phyloP scores from a whole-genome alignment of 1,140 invertebrate genomes.

The Diplogasteroides magnus region DNA sequence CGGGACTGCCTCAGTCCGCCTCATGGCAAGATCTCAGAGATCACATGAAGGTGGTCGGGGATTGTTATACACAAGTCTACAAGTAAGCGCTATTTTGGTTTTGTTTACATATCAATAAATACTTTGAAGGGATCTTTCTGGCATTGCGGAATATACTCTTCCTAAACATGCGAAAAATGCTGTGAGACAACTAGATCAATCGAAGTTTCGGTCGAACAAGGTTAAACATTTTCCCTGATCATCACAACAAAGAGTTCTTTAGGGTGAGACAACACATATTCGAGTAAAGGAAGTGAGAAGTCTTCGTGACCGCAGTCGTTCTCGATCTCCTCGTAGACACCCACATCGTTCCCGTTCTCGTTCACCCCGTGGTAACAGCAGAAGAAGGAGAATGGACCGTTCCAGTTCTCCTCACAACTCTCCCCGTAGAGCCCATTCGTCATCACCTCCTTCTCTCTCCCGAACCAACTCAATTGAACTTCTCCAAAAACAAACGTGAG shows the following conservation, averaged over 20 bases:
- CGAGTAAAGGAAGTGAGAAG: slow-evolving; percentile 30
- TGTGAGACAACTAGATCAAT: slow-evolving; percentile 92
- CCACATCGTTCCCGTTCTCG: slow-evolving; percentile 12
- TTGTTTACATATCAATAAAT: too few species aligned
- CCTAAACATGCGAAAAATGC: slow-evolving; percentile 99
- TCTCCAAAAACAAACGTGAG: too few species aligned
- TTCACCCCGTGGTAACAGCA: too few species aligned
- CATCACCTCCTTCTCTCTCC: slow-evolving; percentile 31
- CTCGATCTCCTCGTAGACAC: slow-evolving; percentile 12
- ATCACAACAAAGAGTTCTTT: too few species aligned
- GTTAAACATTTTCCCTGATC: too few species aligned
- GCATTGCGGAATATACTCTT: slow-evolving; percentile 90
- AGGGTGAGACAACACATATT: slow-evolving; percentile 39
- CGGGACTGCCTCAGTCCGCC: slow-evolving; percentile 76
- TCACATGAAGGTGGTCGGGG: slow-evolving; percentile 98
- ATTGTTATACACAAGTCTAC: slow-evolving; percentile 96
- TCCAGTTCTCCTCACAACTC: slow-evolving; percentile 23
- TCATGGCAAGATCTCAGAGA: slow-evolving; percentile 98
- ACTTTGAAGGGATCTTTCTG: slow-evolving; percentile 97
- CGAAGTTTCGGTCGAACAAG: slow-evolving; percentile 93
- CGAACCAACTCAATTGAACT: slow-evolving; percentile 24
- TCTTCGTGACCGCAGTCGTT: slow-evolving; percentile 15
- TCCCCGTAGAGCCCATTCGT: slow-evolving; percentile 20
- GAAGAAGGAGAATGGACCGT: slow-evolving; percentile 14
- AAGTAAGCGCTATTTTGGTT: too few species aligned